Percentiles rank a stretch among this genome's conserved stretches.
These are phyloP conservation scores for Agrotis clavis DNA, from an alignment of 2,888 invertebrate genomes.

Conservation along the genomic window DNA sequence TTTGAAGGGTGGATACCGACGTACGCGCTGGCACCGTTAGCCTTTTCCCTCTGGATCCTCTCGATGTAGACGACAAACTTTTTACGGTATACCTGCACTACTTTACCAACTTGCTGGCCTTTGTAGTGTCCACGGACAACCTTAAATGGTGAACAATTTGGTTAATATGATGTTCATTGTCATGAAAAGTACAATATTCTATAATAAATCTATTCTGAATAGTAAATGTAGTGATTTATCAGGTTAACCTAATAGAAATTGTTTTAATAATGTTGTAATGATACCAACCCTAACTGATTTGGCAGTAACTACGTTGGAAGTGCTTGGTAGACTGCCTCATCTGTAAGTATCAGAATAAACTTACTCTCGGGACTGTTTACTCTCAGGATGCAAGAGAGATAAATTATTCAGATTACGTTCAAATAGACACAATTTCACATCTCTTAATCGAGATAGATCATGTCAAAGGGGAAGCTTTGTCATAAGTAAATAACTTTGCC, in stretches of 20 bases:
- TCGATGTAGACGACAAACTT: slow-evolving; percentile 99
- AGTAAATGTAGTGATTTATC: background rate
- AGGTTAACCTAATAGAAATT: background rate
- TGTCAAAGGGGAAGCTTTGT: background rate
- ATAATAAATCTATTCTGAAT: background rate
- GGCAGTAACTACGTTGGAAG: slow-evolving; percentile 27
- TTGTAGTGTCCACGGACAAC: slow-evolving; percentile 99
- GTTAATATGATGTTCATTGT: slow-evolving; percentile 8
- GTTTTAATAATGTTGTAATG: background rate
- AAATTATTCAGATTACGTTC: background rate
- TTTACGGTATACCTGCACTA: slow-evolving; percentile 99
- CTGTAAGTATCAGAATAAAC: slow-evolving; percentile 57
- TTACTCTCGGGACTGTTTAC: slow-evolving; percentile 8
- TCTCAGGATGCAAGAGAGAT: background rate
- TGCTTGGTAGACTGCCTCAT: slow-evolving; percentile 36
- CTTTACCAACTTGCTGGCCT: slow-evolving; percentile 99
- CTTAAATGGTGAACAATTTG: slow-evolving; percentile 84
- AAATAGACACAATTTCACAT: too few species aligned
- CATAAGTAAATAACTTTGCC: too few species aligned
- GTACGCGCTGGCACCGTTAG: slow-evolving; percentile 99
- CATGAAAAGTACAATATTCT: background rate
- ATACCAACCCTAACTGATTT: slow-evolving; percentile 54
- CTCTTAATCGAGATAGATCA: too few species aligned
- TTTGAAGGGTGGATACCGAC: slow-evolving; percentile 99
- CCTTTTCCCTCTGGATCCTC: slow-evolving; percentile 99